Conservation (phyloP, 2,888 invertebrate species). For the Tetragonula carbonaria region DNA sequence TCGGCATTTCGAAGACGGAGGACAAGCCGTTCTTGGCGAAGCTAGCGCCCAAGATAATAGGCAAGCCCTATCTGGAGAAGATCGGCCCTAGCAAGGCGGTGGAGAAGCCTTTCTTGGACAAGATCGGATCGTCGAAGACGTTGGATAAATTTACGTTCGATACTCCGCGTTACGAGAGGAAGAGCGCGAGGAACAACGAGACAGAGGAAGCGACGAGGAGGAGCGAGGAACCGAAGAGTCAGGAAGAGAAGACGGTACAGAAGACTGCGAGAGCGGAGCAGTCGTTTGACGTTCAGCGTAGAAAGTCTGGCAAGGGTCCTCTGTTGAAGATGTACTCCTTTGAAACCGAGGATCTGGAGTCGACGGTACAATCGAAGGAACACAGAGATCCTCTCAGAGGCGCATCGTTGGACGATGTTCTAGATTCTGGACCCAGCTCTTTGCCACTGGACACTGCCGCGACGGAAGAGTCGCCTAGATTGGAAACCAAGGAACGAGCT, state of each 20-base stretch:
- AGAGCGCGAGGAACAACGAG: neutral
- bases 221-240: slow-evolving; percentile 16
- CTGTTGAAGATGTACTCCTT: slow-evolving; percentile 82
- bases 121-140: slow-evolving; percentile 80
- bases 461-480: slow-evolving; percentile 33
- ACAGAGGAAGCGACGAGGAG: slow-evolving; percentile 27
- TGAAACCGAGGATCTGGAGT: slow-evolving; percentile 80
- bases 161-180: slow-evolving; percentile 52
- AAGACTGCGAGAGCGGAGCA: slow-evolving; percentile 1
- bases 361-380: slow-evolving; percentile 59
- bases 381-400: slow-evolving; percentile 76
- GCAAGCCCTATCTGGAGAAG: slow-evolving; percentile 81
- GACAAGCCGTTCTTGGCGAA: slow-evolving; percentile 80
- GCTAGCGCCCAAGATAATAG: slow-evolving; percentile 77
- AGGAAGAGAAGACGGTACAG: neutral
- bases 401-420: slow-evolving; percentile 77
- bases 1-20: slow-evolving; percentile 82
- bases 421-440: slow-evolving; percentile 78
- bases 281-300: slow-evolving; percentile 57
- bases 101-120: slow-evolving; percentile 80
- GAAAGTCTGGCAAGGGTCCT: slow-evolving; percentile 78
- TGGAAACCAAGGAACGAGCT: slow-evolving; percentile 62
- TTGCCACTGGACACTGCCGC: slow-evolving; percentile 70
- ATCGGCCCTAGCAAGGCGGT: slow-evolving; percentile 81
- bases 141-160: slow-evolving; percentile 81